Base-by-base conservation (phyloP, 1,140 invertebrate genomes). In the Stegodyphus dumicola region DNA sequence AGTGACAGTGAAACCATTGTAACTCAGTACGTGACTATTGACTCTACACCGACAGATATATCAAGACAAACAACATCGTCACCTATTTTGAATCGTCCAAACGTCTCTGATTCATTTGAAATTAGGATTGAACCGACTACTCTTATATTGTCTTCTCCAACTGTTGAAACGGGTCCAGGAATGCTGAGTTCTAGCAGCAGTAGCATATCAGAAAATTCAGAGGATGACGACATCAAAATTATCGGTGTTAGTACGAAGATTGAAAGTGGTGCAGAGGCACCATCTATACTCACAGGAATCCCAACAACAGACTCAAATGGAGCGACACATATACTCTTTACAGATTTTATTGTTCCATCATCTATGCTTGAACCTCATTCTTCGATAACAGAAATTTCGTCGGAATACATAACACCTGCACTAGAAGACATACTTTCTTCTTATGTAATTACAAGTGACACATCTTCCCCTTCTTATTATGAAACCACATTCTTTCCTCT, bases 321-420 rank as follows among this genome's bases (percentile, higher is more conserved):
- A 49, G 87, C 86, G 5, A 87, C 88, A n/a, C 73, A 88, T 11
- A 87, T 88, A 17, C 85, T 87, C 13, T 88, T 88, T 79, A 87
- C 88, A 7, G 88, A 88, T 73, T 87, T 88, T 64, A 87, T 88
- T 56, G 78, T 83, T 53, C 86, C 86, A 48, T 56, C 73, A 6
- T 66, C 66, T 15, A 13, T 56, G 5, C 67, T 53, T 4, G 56
- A 71, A 17, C 7, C 54, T 49, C 7, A 11, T 17, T 56, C 77
- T 53, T 17, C 71, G 7, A 64, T 76, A 11, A 49, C 70, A 6
- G 52, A 67, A 10, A 13, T 53, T 48, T 54, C 11, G 6, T 65
- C 83, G 51, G 18, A 56, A 9, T 49, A 53, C 10, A 49, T 17
- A 54, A 77, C 74, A 15, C 74, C 66, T 66, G 17, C 66, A 51